phyloP scores from a whole-genome alignment of 2,888 invertebrate species.

The Gastrophysa polygoni region DNA sequence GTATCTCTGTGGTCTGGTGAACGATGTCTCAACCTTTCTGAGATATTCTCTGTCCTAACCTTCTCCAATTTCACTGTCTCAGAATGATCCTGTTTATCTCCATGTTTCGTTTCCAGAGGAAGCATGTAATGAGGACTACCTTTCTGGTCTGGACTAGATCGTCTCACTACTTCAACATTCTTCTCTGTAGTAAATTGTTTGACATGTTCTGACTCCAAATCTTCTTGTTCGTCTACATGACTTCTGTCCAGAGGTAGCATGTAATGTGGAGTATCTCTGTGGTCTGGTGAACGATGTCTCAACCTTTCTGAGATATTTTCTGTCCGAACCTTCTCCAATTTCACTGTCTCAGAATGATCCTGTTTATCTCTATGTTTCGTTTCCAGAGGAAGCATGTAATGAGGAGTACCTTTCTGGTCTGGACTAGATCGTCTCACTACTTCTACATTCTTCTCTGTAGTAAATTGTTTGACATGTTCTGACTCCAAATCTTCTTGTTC shows the following conservation, averaged over 20 bases:
- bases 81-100: slow-evolving; percentile 6
- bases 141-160: neutral
- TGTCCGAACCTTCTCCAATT: too few relatives aligned
- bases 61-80: neutral
- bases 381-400: slow-evolving; percentile 54
- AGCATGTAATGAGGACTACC: slow-evolving; percentile 26
- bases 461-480: neutral
- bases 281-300: neutral
- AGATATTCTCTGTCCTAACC: too few relatives aligned
- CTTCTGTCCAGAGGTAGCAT: slow-evolving; percentile 51
- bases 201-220: neutral
- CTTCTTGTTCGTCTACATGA: slow-evolving; percentile 11
- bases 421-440: neutral
- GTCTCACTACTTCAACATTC: neutral
- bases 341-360: neutral
- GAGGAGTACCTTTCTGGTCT: slow-evolving; percentile 46
- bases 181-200: neutral
- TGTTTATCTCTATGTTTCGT: slow-evolving; percentile 20
- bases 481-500: neutral
- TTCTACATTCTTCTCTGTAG: neutral
- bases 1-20: slow-evolving; percentile 36
- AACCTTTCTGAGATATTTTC: too few relatives aligned
- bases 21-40: neutral
- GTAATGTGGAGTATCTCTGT: slow-evolving; percentile 48
- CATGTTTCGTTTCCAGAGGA: slow-evolving; percentile 19